Evolutionary conservation across 2,888 invertebrate species (phyloP), one percentile per base, ranked within the genome.

Genomic region (Scaptomyza reducta): DNA sequence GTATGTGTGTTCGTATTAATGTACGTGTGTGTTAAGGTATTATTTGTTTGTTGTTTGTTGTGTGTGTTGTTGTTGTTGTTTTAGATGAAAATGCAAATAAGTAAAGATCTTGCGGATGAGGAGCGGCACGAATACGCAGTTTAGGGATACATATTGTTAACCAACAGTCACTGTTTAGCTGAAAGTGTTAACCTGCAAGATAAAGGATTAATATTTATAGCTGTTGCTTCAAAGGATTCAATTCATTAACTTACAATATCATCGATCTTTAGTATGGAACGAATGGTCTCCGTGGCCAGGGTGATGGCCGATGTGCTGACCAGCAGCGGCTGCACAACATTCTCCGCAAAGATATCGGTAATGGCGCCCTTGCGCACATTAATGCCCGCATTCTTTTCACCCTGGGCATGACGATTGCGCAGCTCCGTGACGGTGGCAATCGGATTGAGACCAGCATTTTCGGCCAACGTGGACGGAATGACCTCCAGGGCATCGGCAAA

Each of bases 231-330:
- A 14, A 1, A 7, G n/a, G 2, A n/a, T 6, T 9, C 1, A 13
- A 13, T 47, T 16, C 0, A 1, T 7, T 0, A 2, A 91, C 91
- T 90, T 81, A 99, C 98, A 92, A 99, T 99, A 92, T 99, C 99
- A 92, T 99, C 99, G 89, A 99, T 99, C 93, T 99, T 99, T 90
- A 99, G 94, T 92, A 99, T 99, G 86, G 98, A 97, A 87, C 99
- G 95, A 70, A 99, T 97, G 53, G 99, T 99, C 93, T 99, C 99
- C 0, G 99, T 96, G 71, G 99, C 96, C 84, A 99, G 94, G 58
- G 95, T 97, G 79, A 99, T 95, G 50, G 98, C 98, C 80, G 97
- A 98, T 53, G 95, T 95, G 61, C 98, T 97, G 55, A 99, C 99
- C 89, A 99, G 94, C 81, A 99, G 94, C 46, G 99, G 99, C 92